Conservation (phyloP, 2,797 vertebrate species). For the Falco cherrug region DNA sequence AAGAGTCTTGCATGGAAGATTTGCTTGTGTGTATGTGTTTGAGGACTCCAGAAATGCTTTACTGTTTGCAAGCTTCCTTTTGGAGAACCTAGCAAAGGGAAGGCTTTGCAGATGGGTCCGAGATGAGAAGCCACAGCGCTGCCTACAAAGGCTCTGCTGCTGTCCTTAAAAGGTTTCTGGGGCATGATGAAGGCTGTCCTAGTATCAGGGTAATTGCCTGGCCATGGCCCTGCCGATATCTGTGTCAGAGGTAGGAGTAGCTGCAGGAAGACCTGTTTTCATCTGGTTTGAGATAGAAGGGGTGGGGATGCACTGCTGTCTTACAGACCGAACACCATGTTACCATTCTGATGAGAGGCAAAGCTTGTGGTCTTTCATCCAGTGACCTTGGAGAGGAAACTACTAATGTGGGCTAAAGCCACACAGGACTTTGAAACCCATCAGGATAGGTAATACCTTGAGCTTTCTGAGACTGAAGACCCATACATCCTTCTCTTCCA, state of each 20-base stretch:
- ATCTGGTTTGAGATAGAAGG: neutral
- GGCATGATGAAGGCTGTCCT: neutral
- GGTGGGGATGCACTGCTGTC: rapidly evolving
- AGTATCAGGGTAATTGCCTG: neutral
- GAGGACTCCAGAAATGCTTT: constrained; percentile 66
- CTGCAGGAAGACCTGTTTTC: neutral
- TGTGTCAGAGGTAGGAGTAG: neutral
- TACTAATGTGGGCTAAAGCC: neutral
- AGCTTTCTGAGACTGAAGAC: neutral
- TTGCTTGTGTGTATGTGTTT: constrained; percentile 17
- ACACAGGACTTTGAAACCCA: neutral
- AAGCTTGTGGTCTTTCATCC: neutral
- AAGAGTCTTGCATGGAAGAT: constrained; percentile 3
- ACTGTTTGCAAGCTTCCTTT: neutral
- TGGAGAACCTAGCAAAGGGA: neutral
- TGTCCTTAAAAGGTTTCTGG: neutral
- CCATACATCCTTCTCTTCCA: neutral
- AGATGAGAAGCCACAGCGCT: neutral
- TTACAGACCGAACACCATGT: neutral
- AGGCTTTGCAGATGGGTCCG: neutral
- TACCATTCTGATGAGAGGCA: neutral
- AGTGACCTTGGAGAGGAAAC: neutral
- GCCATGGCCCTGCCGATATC: neutral
- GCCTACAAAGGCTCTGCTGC: neutral
- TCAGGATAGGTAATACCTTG: neutral